Conservation (phyloP, 1,140 invertebrate genomes). For the Ylistrum balloti region DNA sequence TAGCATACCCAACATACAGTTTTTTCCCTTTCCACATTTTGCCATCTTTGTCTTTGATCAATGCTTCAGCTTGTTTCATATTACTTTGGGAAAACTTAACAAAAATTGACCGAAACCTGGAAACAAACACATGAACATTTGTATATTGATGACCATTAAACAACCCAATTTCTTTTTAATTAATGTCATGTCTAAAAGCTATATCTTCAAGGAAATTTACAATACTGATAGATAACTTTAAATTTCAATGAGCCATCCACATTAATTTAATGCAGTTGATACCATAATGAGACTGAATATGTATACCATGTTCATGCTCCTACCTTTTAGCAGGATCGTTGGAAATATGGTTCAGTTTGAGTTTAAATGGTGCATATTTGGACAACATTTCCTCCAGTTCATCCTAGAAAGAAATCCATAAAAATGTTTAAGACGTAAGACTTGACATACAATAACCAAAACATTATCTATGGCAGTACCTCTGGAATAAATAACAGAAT, state of each 20-base stretch:
- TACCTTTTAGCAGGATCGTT: background rate
- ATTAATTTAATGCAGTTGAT: no score
- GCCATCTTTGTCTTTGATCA: constrained; percentile 4
- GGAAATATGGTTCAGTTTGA: background rate
- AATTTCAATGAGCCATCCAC: no score
- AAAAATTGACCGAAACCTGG: background rate
- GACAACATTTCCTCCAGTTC: background rate
- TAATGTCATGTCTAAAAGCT: no score
- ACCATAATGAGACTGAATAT: no score
- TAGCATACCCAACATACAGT: background rate
- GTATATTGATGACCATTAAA: no score
- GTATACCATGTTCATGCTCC: background rate
- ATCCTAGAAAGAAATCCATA: background rate
- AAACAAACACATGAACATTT: background rate
- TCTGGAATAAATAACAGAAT: no score
- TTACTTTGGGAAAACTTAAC: background rate
- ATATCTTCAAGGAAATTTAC: no score
- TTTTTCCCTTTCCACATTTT: constrained; percentile 27
- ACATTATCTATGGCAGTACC: no score
- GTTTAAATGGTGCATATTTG: background rate
- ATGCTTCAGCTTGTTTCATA: background rate
- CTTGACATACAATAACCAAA: no score
- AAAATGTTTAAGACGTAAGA: no score
- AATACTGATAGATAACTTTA: no score
- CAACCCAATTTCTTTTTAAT: no score